Evolutionary conservation across 2,888 invertebrate genomes (phyloP), one percentile per base, ranked within the genome.

Genomic region (Sipunculus nudus): DNA sequence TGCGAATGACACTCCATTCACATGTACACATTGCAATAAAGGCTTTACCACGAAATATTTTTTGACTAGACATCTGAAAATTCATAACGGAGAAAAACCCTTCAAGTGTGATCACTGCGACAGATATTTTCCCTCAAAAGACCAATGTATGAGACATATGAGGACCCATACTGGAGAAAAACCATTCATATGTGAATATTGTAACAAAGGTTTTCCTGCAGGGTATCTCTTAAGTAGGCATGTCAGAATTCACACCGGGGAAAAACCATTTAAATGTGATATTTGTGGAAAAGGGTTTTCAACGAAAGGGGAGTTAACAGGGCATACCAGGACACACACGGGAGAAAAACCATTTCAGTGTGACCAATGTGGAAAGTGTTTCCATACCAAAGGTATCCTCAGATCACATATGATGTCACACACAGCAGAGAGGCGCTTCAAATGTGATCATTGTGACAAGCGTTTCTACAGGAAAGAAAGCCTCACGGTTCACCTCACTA

Each of bases 381-480:
- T 53, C 23, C 16, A 10, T 6, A 8, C 26, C 21, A 8, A 10
- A 10, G n/a, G 23, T 10, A 2, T 19, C 10, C 43, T 53, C 8
- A 53, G 19, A 16, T 23, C n/a, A 8, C 53, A 53, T 25, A 29
- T 41, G 5, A 2, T 19, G 41, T 43, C 23, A 10, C 53, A 53
- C 19, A 53, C 53, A 3, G 53, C 41, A 2, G 53, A 53, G 28
- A n/a, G n/a, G n/a, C n/a, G n/a, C n/a, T n/a, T n/a, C n/a, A n/a
- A n/a, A n/a, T n/a, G n/a, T n/a, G n/a, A n/a, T n/a, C n/a, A n/a
- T n/a, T n/a, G n/a, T n/a, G n/a, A n/a, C n/a, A n/a, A n/a, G n/a
- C n/a, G n/a, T n/a, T n/a, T n/a, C n/a, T n/a, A n/a, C n/a, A n/a
- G n/a, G n/a, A n/a, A n/a, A n/a, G n/a, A n/a, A n/a, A n/a, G n/a